phyloP scores from a whole-genome alignment of 2,888 invertebrate species.

The Papilio protenor region DNA sequence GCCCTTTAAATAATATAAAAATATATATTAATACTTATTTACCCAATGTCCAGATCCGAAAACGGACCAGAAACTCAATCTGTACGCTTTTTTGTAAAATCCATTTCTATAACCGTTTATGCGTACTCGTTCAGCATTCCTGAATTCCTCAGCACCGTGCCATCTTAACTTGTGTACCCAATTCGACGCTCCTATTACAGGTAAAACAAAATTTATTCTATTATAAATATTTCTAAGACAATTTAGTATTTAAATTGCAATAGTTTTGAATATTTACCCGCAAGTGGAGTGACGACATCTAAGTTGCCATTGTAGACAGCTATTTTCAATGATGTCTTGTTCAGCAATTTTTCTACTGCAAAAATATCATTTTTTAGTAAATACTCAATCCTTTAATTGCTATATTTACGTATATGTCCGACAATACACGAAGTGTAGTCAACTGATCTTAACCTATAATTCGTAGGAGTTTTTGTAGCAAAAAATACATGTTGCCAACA shows the following conservation, averaged over 20 bases:
- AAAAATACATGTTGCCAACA: too few species aligned
- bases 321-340: slow-evolving; percentile 68
- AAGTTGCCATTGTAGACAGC: slow-evolving; percentile 76
- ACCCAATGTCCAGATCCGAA: slow-evolving; percentile 79
- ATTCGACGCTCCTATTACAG: slow-evolving; percentile 68
- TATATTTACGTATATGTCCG: neutral
- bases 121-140: slow-evolving; percentile 54
- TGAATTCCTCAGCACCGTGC: slow-evolving; percentile 68
- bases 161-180: slow-evolving; percentile 77
- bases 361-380: neutral
- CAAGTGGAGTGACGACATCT: slow-evolving; percentile 73
- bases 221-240: neutral
- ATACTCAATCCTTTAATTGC: neutral
- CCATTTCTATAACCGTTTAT: slow-evolving; percentile 69
- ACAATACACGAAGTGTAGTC: neutral
- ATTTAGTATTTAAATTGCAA: neutral
- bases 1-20: neutral
- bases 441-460: neutral
- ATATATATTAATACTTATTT: slow-evolving; percentile 46
- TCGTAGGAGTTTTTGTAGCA: too few species aligned
- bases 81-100: slow-evolving; percentile 66
- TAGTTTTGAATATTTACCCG: slow-evolving; percentile 60
- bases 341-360: slow-evolving; percentile 75
- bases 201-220: slow-evolving; percentile 13
- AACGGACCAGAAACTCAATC: slow-evolving; percentile 74